These are phyloP conservation scores for Tetragonula clypearis DNA, from an alignment of 1,140 invertebrate genomes.

Conservation along the genomic window DNA sequence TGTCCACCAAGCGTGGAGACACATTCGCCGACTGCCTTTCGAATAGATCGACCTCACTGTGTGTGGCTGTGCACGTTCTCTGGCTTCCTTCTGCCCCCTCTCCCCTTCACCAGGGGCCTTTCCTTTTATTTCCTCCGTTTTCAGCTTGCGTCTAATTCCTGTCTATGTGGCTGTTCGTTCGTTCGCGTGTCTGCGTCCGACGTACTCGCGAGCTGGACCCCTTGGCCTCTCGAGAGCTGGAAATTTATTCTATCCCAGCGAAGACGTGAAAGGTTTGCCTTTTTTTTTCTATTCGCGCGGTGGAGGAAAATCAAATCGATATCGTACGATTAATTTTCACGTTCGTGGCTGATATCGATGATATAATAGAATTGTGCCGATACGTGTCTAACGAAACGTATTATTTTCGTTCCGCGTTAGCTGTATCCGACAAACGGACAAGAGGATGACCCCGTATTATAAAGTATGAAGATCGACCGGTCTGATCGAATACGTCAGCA, in stretches of 20 bases:
- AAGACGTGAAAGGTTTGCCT: no score
- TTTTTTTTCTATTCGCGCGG: no score
- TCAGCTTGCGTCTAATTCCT: constrained; percentile 47
- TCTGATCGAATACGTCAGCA: background rate
- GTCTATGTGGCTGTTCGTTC: constrained; percentile 41
- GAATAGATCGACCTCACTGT: constrained; percentile 41
- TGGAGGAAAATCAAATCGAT: no score
- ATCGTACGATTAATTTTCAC: background rate
- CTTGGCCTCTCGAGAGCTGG: no score
- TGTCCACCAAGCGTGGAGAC: constrained; percentile 48
- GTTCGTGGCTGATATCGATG: background rate
- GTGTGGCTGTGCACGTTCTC: constrained; percentile 36
- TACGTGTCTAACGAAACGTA: no score
- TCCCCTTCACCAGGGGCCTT: background rate
- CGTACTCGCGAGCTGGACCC: background rate
- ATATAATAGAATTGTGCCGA: background rate
- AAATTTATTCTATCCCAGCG: no score
- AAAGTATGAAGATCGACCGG: background rate
- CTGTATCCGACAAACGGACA: background rate
- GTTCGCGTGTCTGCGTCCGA: constrained; percentile 21
- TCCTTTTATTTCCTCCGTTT: constrained; percentile 32
- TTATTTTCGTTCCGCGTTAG: background rate
- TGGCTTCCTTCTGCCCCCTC: background rate
- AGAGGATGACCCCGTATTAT: background rate
- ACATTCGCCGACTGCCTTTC: constrained; percentile 49